phyloP scores from a whole-genome alignment of 2,797 vertebrate species.

The Parotocinclus haroldoi region DNA sequence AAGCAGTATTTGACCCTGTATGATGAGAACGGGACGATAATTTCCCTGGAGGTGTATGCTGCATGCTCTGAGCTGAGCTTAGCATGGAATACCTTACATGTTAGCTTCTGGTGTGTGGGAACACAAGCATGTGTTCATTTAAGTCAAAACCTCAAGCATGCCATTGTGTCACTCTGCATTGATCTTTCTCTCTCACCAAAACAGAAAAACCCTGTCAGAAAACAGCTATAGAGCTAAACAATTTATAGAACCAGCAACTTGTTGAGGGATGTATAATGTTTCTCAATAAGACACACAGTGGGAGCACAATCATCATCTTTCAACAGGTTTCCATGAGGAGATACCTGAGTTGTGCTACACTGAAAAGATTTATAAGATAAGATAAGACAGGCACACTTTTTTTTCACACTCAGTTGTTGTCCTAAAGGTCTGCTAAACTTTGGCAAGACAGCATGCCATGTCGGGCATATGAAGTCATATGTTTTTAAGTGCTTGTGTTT shows the following conservation, averaged over 20 bases:
- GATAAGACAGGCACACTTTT: neutral
- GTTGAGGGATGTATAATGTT: slow-evolving; percentile 23
- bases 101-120: slow-evolving; percentile 7
- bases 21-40: slow-evolving; percentile 61
- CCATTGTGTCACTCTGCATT: slow-evolving; percentile 20
- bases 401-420: too few species aligned
- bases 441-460: too few species aligned
- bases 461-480: too few species aligned
- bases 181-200: slow-evolving; percentile 26
- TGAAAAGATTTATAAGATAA: slow-evolving; percentile 26
- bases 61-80: slow-evolving; percentile 56
- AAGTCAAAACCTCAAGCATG: slow-evolving; percentile 20
- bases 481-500: too few species aligned
- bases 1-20: slow-evolving; percentile 55
- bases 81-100: neutral
- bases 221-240: slow-evolving; percentile 27
- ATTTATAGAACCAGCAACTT: slow-evolving; percentile 28
- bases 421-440: too few species aligned
- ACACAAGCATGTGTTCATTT: slow-evolving; percentile 20
- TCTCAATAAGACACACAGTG: slow-evolving; percentile 19
- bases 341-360: slow-evolving; percentile 13
- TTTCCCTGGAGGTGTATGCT: slow-evolving; percentile 58
- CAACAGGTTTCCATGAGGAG: slow-evolving; percentile 2
- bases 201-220: slow-evolving; percentile 9
- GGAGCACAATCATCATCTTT: neutral